Percentiles rank a stretch among this genome's conserved stretches.
Evolutionary conservation across 2,797 vertebrate genomes (phyloP).

Genomic region (Garrulus glandarius): DNA sequence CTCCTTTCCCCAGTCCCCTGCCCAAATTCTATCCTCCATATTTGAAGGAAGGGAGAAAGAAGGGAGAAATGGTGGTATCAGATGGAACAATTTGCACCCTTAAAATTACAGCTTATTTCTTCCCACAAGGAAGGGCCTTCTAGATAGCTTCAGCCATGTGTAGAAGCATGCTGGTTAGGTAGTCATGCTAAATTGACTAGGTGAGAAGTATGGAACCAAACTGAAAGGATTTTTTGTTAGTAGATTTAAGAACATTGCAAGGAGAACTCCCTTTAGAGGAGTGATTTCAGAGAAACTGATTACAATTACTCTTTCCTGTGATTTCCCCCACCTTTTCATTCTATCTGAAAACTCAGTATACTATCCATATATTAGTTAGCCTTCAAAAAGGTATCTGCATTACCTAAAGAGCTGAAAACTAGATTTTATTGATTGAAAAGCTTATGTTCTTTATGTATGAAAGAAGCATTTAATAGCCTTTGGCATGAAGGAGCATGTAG

Average conservation of each 20-base stretch:
- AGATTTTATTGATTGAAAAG: background rate
- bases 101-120: background rate
- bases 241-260: background rate
- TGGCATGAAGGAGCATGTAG: no score
- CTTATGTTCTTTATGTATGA: background rate
- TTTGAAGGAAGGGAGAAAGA: background rate
- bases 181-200: background rate
- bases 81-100: background rate
- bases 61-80: background rate
- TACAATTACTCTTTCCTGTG: background rate
- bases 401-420: background rate
- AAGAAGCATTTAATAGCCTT: background rate
- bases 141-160: background rate
- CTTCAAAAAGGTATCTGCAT: background rate
- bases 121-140: background rate
- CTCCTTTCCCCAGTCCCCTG: background rate
- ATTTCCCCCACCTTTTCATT: background rate
- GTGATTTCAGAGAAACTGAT: background rate
- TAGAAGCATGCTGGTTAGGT: background rate
- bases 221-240: background rate
- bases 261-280: background rate
- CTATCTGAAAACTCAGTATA: background rate
- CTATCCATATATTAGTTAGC: background rate
- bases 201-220: background rate
- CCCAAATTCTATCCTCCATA: background rate